Conservation (phyloP, 1,140 invertebrate species). For the Colletes latitarsis region DNA sequence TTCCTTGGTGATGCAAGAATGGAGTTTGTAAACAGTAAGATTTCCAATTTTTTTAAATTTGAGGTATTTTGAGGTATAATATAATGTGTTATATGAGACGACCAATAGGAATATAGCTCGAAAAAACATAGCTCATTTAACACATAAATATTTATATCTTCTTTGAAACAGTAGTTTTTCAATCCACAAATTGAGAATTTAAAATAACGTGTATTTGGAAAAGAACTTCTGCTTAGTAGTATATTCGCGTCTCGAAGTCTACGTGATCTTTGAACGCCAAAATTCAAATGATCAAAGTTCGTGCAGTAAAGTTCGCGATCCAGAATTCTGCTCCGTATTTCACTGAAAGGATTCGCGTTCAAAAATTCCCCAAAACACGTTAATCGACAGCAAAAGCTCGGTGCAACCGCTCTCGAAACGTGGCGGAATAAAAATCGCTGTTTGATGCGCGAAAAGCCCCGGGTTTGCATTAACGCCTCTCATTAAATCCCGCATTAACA, state of each 20-base stretch:
- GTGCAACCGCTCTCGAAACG: neutral
- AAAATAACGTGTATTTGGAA: neutral
- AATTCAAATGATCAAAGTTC: neutral
- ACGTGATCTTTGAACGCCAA: neutral
- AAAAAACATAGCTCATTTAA: too few species aligned
- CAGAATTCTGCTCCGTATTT: neutral
- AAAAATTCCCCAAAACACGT: neutral
- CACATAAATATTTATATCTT: too few species aligned
- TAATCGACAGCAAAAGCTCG: neutral
- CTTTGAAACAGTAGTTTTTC: too few species aligned
- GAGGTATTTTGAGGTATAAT: too few species aligned
- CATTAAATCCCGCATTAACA: conserved; percentile 26
- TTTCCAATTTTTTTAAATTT: too few species aligned
- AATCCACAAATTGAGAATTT: neutral
- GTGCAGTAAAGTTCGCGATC: neutral
- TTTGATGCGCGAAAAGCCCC: conserved; percentile 5
- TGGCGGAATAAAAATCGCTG: conserved; percentile 8
- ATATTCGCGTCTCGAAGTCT: neutral
- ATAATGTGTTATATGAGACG: too few species aligned
- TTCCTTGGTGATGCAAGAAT: too few species aligned
- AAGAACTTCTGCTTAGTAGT: too few species aligned
- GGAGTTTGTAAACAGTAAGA: too few species aligned
- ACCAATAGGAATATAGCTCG: neutral
- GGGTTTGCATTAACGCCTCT: conserved; percentile 16
- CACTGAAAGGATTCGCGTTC: neutral